phyloP scores from a whole-genome alignment of 2,113 vertebrate species.

The Oreochromis spilurus region DNA sequence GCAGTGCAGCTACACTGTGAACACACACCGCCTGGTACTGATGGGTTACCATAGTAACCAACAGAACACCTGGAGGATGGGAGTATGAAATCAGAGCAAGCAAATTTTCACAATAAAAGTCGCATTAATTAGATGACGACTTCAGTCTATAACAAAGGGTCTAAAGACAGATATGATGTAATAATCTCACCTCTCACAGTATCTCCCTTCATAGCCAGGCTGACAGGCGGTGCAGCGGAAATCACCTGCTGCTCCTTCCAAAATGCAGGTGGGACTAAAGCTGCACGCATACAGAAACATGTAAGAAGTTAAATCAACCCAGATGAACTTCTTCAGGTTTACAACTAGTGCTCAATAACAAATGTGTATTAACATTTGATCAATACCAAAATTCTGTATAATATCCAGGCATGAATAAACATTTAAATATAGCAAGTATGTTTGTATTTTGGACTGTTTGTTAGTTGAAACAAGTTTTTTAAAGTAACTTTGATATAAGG shows the following conservation, averaged over 20 bases:
- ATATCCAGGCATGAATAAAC: not conserved
- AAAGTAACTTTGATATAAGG: not conserved
- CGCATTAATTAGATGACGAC: not conserved
- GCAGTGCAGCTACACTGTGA: slow-evolving; percentile 75
- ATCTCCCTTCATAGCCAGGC: slow-evolving; percentile 83
- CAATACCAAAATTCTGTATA: not conserved
- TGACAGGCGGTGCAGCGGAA: slow-evolving; percentile 84
- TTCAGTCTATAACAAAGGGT: rapidly evolving
- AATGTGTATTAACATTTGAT: not conserved
- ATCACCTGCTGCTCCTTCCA: slow-evolving; percentile 68
- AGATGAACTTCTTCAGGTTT: not conserved
- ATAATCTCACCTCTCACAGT: slow-evolving; percentile 83
- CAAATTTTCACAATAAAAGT: not conserved
- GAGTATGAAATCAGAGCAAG: not conserved
- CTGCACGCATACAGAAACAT: slow-evolving; percentile 56
- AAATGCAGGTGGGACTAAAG: slow-evolving; percentile 86
- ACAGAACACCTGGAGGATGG: slow-evolving; percentile 76
- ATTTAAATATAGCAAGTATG: not conserved
- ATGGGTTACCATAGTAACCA: slow-evolving; percentile 84
- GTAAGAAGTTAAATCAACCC: not conserved
- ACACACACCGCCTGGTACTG: slow-evolving; percentile 67
- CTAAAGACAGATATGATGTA: not conserved
- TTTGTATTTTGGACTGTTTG: not conserved
- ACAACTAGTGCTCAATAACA: not conserved
- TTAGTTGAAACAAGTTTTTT: not conserved